phyloP scores from a whole-genome alignment of 2,888 invertebrate species.

The Cacoxenus indagator region DNA sequence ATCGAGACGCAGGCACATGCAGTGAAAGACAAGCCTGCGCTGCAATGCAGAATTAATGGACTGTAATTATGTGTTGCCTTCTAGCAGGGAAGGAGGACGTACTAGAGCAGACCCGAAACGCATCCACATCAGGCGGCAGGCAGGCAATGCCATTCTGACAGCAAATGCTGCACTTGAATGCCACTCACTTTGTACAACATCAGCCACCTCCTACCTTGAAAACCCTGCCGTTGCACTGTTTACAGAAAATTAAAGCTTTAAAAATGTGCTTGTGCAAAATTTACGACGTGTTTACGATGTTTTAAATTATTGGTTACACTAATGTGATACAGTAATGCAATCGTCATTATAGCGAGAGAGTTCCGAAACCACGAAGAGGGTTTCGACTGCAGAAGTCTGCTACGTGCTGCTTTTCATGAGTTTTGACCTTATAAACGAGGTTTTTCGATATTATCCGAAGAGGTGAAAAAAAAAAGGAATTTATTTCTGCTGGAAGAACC shows the following conservation, averaged over 20 bases:
- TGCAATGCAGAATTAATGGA: slow-evolving; percentile 48
- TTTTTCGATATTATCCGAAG: too few relatives aligned
- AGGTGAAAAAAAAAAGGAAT: too few relatives aligned
- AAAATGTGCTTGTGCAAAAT: slow-evolving; percentile 54
- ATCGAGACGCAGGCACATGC: neutral
- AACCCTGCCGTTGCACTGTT: too few relatives aligned
- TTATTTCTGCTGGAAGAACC: neutral
- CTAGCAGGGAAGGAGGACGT: too few relatives aligned
- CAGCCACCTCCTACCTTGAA: too few relatives aligned
- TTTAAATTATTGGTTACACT: slow-evolving; percentile 61
- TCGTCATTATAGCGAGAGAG: slow-evolving; percentile 7
- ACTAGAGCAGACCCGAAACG: slow-evolving; percentile 24
- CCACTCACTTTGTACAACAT: neutral
- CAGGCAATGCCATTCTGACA: neutral
- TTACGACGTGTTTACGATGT: slow-evolving; percentile 67
- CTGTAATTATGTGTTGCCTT: slow-evolving; percentile 53
- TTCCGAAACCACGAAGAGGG: too few relatives aligned
- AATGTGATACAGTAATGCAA: slow-evolving; percentile 57
- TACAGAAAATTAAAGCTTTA: slow-evolving; percentile 52
- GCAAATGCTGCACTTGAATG: neutral
- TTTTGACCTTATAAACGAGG: too few relatives aligned
- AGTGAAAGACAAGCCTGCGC: slow-evolving; percentile 4
- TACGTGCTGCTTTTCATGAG: neutral
- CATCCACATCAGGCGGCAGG: slow-evolving; percentile 36
- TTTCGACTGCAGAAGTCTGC: neutral